A percentile compares a stretch with the other conserved stretches of the same genome.
Conservation (phyloP, 2,888 invertebrate genomes). For the Nycteola revayana region DNA sequence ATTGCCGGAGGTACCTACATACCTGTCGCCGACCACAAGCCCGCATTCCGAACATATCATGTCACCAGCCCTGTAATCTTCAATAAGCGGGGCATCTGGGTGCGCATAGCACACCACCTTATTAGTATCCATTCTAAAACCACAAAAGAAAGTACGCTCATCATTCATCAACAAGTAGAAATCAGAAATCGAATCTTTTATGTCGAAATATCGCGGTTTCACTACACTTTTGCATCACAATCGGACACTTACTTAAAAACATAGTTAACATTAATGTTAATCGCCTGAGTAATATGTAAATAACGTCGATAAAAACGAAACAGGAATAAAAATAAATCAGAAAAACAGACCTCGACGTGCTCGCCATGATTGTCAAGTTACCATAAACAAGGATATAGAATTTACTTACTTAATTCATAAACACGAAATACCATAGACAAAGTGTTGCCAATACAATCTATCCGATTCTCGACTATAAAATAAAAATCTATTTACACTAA, state of each 20-base stretch:
- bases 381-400: slow-evolving; percentile 47
- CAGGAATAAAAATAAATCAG: slow-evolving; percentile 58
- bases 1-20: slow-evolving; percentile 27
- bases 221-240: slow-evolving; percentile 29
- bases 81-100: slow-evolving; percentile 97
- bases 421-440: too few relatives aligned
- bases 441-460: too few relatives aligned
- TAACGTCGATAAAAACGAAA: slow-evolving; percentile 42
- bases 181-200: slow-evolving; percentile 37
- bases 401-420: slow-evolving; percentile 16
- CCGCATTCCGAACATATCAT: slow-evolving; percentile 99
- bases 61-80: slow-evolving; percentile 99
- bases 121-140: slow-evolving; percentile 85
- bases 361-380: slow-evolving; percentile 83
- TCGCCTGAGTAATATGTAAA: slow-evolving; percentile 40
- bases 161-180: slow-evolving; percentile 60
- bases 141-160: slow-evolving; percentile 63
- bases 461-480: too few relatives aligned
- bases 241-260: slow-evolving; percentile 49
- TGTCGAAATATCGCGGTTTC: slow-evolving; percentile 35
- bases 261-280: slow-evolving; percentile 44
- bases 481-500: too few relatives aligned
- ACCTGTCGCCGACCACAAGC: slow-evolving; percentile 99
- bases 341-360: slow-evolving; percentile 84
- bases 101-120: slow-evolving; percentile 95